Base-by-base conservation (phyloP, 1,140 invertebrate species). In the Conus ventricosus region DNA sequence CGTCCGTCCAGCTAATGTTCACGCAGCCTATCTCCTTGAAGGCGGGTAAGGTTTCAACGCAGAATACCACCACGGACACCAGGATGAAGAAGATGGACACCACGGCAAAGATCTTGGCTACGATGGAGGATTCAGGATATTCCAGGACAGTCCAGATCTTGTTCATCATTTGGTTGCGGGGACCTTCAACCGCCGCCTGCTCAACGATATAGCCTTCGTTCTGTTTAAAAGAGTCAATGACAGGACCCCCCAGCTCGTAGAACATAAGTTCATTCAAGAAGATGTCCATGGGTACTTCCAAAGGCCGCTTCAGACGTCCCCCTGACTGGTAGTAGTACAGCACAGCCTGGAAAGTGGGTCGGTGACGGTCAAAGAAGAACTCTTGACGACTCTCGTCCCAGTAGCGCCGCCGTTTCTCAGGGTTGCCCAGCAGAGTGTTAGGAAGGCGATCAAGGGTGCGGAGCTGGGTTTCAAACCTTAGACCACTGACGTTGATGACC, bases 321-420 rank as follows among this genome's bases (percentile, higher is more conserved):
- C 99, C 97, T 95, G 98, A 99, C 96, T 99, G 99, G 96, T 99
- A 99, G 96, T 99, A 99, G 96, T 99, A 99, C 93, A 99, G 97
- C 96, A 99, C 99, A 95, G 99, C 95, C 88, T 95, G 95, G 91
- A 96, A 96, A 81, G 98, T 98, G 93, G 98, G 98, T 95, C 99
- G 97, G 97, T 99, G 99, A 93, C 99, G 97, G 96, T 99, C 99
- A 96, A 99, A 99, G 96, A 99, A 99, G 96, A 99, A 99, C 96
- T 99, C 99, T 96, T 99, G 99, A 95, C 98, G 97, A 93, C 98
- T 96, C 90, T 98, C 97, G 96, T 99, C 98, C 96, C 99, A 99
- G 96, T 99, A 99, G 81, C 92, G 88, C 15, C 92, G 89, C 11
- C 99, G 96, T 94, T 98, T 97, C 91, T 97, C 96, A 90, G 99